phyloP scores from a whole-genome alignment of 2,888 invertebrate genomes.

The Pasiphila rectangulata region DNA sequence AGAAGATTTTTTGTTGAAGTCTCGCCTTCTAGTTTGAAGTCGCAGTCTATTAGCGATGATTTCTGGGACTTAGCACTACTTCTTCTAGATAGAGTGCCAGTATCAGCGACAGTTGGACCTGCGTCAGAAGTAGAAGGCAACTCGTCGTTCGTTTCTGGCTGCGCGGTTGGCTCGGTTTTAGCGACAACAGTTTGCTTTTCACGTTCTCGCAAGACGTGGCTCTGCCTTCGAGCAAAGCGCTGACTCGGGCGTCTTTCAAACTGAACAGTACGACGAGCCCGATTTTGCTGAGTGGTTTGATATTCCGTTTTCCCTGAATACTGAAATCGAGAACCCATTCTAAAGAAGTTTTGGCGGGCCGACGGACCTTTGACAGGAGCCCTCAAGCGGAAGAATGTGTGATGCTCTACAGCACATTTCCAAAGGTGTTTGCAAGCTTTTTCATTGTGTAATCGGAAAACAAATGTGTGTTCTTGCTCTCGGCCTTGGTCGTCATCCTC shows the following conservation, averaged over 20 bases:
- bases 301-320: slow-evolving; percentile 98
- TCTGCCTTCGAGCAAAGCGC: slow-evolving; percentile 95
- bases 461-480: slow-evolving; percentile 99
- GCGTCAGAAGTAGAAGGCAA: slow-evolving; percentile 59
- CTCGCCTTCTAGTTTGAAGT: slow-evolving; percentile 50
- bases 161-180: slow-evolving; percentile 53
- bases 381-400: slow-evolving; percentile 97
- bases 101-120: slow-evolving; percentile 33
- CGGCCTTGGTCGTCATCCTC: slow-evolving; percentile 98
- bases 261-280: slow-evolving; percentile 95
- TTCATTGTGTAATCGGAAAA: slow-evolving; percentile 96
- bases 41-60: slow-evolving; percentile 64
- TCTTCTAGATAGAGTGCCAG: slow-evolving; percentile 70
- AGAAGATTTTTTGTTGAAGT: slow-evolving; percentile 64
- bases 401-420: slow-evolving; percentile 99
- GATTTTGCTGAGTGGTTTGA: slow-evolving; percentile 95
- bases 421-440: slow-evolving; percentile 99
- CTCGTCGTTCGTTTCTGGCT: slow-evolving; percentile 52
- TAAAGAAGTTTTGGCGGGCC: slow-evolving; percentile 96
- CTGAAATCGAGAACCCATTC: slow-evolving; percentile 98
- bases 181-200: slow-evolving; percentile 80
- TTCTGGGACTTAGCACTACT: slow-evolving; percentile 81
- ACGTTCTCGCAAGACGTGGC: slow-evolving; percentile 91
- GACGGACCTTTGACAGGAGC: slow-evolving; percentile 94
- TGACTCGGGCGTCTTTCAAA: slow-evolving; percentile 98